Conservation (phyloP, 2,113 vertebrate genomes). For the Corythaeola cristata region DNA sequence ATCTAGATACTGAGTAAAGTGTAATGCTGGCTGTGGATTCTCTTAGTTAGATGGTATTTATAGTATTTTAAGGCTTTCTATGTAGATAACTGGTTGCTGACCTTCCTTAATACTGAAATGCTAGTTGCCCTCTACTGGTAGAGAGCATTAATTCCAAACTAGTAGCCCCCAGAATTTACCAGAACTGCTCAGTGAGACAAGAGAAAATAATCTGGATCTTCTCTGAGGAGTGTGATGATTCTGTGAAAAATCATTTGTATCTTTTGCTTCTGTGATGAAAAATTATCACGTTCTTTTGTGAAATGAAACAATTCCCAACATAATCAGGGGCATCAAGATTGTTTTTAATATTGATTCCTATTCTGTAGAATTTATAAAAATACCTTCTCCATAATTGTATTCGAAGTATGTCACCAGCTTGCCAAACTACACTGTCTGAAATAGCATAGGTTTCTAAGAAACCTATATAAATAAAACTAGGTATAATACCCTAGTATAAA, state of each 20-base stretch:
- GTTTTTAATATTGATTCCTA: neutral
- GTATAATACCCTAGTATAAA: neutral
- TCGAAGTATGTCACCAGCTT: neutral
- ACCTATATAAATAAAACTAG: neutral
- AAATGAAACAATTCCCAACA: neutral
- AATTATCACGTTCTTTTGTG: neutral
- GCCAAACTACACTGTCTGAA: neutral
- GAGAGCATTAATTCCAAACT: neutral
- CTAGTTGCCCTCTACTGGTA: neutral
- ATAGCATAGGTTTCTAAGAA: neutral
- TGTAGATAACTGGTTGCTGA: neutral
- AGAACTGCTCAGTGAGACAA: neutral
- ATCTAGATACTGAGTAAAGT: neutral
- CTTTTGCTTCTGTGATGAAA: neutral
- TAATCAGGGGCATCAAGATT: neutral
- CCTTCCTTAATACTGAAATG: neutral
- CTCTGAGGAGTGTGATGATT: neutral
- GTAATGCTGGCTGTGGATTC: neutral
- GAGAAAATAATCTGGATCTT: neutral
- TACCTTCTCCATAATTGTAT: neutral
- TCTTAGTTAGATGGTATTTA: neutral
- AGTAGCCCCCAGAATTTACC: neutral
- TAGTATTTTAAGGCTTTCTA: neutral
- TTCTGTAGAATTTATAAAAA: neutral
- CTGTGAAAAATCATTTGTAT: neutral